Evolutionary conservation across 2,113 vertebrate genomes (phyloP).

Genomic region (Oostethus manadensis): DNA sequence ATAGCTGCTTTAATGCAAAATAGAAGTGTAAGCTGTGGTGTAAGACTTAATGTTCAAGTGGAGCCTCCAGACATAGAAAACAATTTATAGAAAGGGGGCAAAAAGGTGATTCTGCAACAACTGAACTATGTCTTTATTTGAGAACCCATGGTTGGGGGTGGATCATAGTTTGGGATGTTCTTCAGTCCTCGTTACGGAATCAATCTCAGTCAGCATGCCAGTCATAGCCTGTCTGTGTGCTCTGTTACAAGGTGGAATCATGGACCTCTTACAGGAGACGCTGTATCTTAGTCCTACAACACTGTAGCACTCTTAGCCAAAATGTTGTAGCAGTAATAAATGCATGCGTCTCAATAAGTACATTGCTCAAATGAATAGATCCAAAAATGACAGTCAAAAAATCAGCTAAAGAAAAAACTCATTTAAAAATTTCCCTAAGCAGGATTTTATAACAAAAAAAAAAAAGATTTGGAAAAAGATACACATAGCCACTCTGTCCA

Average conservation of each 20-base stretch:
- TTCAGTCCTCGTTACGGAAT: conserved; percentile 60
- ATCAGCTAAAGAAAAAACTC: conserved; percentile 26
- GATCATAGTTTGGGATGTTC: conserved; percentile 34
- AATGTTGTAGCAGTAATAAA: conserved; percentile 50
- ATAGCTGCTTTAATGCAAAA: conserved; percentile 9
- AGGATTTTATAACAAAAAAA: conserved; percentile 55
- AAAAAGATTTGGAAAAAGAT: conserved; percentile 37
- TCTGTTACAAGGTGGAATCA: conserved; percentile 56
- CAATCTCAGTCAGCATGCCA: conserved; percentile 56
- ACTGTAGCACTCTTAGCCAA: conserved; percentile 30
- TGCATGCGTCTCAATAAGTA: conserved; percentile 44
- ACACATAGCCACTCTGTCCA: conserved; percentile 31
- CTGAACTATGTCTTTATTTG: conserved; percentile 39
- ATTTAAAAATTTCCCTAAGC: conserved; percentile 31
- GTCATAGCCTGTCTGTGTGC: conserved; percentile 61
- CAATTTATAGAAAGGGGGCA: background rate
- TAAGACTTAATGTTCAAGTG: conserved; percentile 10
- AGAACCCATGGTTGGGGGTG: conserved; percentile 29
- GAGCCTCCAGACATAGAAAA: conserved; percentile 13
- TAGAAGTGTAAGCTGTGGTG: conserved; percentile 6
- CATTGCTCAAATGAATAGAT: conserved; percentile 55
- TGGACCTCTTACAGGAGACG: conserved; percentile 50
- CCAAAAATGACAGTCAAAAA: conserved; percentile 37
- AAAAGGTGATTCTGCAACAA: background rate
- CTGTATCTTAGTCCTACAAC: no score